These are phyloP conservation scores for Tarsius wallacei DNA, from an alignment of 2,797 vertebrate species.

Conservation along the genomic window DNA sequence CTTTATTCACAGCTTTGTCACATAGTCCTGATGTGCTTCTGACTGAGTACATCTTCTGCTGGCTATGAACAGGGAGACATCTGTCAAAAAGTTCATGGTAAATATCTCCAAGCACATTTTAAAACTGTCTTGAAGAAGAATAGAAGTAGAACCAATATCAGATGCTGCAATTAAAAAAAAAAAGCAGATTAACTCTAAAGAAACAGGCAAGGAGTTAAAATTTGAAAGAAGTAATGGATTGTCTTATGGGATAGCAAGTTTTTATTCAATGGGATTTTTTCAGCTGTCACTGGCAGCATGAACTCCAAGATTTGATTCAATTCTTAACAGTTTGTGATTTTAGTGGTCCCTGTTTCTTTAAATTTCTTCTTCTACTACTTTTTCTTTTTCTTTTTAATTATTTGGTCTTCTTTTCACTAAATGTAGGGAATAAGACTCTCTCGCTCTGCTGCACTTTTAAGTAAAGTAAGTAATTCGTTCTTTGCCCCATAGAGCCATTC, in stretches of 20 bases:
- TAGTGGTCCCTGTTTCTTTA: not conserved
- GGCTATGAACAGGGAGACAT: not conserved
- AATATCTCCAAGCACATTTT: not conserved
- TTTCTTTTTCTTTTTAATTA: not conserved
- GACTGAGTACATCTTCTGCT: not conserved
- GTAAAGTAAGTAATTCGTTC: not conserved
- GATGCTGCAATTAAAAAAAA: not conserved
- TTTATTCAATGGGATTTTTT: not conserved
- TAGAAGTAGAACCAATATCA: not conserved
- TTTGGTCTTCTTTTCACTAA: not conserved
- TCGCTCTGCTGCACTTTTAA: not conserved
- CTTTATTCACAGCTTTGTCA: not conserved
- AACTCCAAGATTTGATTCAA: not conserved
- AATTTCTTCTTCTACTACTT: not conserved
- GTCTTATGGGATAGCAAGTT: not conserved
- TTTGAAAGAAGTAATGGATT: not conserved
- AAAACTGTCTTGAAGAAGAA: not conserved
- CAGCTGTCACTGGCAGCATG: not conserved
- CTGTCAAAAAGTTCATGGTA: not conserved
- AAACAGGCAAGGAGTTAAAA: not conserved
- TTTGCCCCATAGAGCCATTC: not conserved
- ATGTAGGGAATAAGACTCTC: not conserved
- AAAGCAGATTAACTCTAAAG: not conserved
- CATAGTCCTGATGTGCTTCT: not conserved
- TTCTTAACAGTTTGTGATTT: not conserved